Conservation (phyloP, 2,113 vertebrate species). For the Helogale parvula region DNA sequence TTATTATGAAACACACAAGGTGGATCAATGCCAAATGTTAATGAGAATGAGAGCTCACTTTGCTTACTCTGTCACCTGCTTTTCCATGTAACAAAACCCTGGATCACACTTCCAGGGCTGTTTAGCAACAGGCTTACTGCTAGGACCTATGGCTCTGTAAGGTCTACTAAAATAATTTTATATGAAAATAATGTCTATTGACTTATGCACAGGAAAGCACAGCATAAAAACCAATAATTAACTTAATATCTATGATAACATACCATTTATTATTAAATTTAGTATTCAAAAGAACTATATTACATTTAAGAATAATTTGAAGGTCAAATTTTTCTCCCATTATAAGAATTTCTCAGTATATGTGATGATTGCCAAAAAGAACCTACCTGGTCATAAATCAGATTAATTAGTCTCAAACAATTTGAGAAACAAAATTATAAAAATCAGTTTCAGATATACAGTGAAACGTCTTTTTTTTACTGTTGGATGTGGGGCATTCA, state of each 20-base stretch:
- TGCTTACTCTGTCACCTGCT: not conserved
- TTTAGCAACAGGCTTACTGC: not conserved
- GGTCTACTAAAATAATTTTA: not conserved
- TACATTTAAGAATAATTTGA: not conserved
- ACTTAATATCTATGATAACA: not conserved
- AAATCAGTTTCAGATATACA: not conserved
- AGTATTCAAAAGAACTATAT: not conserved
- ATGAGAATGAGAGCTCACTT: not conserved
- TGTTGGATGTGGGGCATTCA: not conserved
- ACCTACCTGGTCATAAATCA: not conserved
- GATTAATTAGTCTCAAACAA: not conserved
- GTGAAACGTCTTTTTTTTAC: not conserved
- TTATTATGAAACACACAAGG: not conserved
- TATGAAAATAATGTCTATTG: not conserved
- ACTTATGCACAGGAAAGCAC: not conserved
- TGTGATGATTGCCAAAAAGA: not conserved
- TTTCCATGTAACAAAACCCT: not conserved
- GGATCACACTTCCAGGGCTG: not conserved
- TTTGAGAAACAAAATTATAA: constrained; percentile 4
- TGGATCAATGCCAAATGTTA: not conserved
- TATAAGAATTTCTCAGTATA: constrained; percentile 2
- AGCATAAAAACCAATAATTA: constrained; percentile 30
- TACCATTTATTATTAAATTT: not conserved
- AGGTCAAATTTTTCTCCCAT: not conserved
- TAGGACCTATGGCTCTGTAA: not conserved